Conservation (phyloP, 2,797 vertebrate species). For the Manis javanica region DNA sequence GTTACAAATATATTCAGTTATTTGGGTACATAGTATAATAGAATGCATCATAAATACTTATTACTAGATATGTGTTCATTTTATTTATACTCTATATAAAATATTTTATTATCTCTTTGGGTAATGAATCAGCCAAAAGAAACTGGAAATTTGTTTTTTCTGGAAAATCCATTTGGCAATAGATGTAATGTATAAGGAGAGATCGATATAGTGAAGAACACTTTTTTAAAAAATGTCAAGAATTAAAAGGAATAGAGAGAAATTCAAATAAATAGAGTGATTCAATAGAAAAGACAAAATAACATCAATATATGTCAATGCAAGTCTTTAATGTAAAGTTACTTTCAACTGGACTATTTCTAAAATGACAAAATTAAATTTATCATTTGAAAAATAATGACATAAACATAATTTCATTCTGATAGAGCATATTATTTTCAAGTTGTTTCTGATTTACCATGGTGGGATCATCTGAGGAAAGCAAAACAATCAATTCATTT, state of each 20-base stretch:
- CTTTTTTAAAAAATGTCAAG: constrained; percentile 19
- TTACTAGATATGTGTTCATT: neutral
- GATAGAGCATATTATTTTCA: constrained; percentile 55
- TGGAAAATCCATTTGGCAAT: neutral
- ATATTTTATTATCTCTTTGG: neutral
- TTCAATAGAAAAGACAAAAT: constrained; percentile 50
- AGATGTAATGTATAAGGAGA: neutral
- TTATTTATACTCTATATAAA: neutral
- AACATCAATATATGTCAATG: constrained; percentile 9
- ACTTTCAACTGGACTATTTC: constrained; percentile 44
- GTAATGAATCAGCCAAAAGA: neutral
- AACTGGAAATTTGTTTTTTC: neutral
- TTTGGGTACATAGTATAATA: neutral
- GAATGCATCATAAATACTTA: neutral
- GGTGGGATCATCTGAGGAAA: neutral
- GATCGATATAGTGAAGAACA: neutral
- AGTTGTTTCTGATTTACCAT: constrained; percentile 49
- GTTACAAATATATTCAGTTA: neutral
- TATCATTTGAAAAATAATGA: constrained; percentile 57
- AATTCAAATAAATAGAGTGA: constrained; percentile 30
- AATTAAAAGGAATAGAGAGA: constrained; percentile 35
- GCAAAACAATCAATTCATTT: constrained; percentile 56
- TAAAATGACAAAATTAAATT: constrained; percentile 58
- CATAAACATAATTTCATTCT: constrained; percentile 52
- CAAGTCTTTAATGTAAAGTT: constrained; percentile 17